Percentiles rank a stretch among this genome's conserved stretches.
Conservation (phyloP, 2,888 invertebrate species). For the Fragum whitleyi region DNA sequence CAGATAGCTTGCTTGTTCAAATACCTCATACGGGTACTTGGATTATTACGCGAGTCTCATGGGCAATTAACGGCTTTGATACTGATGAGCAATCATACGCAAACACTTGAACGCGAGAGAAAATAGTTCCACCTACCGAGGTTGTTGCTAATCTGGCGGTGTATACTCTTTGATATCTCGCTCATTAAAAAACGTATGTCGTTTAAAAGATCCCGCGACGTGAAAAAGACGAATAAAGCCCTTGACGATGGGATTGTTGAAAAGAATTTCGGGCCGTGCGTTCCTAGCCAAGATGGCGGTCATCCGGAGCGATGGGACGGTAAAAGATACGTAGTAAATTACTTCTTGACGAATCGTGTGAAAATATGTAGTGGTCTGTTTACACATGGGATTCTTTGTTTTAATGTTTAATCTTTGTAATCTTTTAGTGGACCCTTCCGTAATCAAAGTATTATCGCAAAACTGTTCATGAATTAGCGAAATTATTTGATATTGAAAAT, state of each 20-base stretch:
- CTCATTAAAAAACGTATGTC: slow-evolving; percentile 59
- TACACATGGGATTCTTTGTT: slow-evolving; percentile 15
- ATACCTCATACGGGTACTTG: slow-evolving; percentile 57
- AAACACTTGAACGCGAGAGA: slow-evolving; percentile 54
- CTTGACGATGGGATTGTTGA: slow-evolving; percentile 45
- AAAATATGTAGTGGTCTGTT: slow-evolving; percentile 61
- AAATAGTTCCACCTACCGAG: slow-evolving; percentile 58
- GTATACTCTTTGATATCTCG: slow-evolving; percentile 60
- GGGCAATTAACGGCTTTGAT: slow-evolving; percentile 65
- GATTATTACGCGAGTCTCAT: slow-evolving; percentile 58
- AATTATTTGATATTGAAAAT: too few relatives aligned
- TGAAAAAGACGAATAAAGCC: slow-evolving; percentile 36
- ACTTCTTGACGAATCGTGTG: slow-evolving; percentile 57
- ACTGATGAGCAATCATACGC: slow-evolving; percentile 60
- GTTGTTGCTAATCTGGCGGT: slow-evolving; percentile 56
- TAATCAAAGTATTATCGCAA: slow-evolving; percentile 9
- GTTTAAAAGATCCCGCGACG: slow-evolving; percentile 56
- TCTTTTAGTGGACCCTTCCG: slow-evolving; percentile 14
- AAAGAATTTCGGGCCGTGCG: slow-evolving; percentile 47
- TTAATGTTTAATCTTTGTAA: slow-evolving; percentile 15
- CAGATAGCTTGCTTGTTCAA: slow-evolving; percentile 59
- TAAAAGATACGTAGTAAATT: slow-evolving; percentile 56
- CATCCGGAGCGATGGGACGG: slow-evolving; percentile 50
- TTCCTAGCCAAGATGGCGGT: slow-evolving; percentile 66
- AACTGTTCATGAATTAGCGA: slow-evolving; percentile 7